Conservation (phyloP, 2,888 invertebrate genomes). For the Blomia tropicalis region DNA sequence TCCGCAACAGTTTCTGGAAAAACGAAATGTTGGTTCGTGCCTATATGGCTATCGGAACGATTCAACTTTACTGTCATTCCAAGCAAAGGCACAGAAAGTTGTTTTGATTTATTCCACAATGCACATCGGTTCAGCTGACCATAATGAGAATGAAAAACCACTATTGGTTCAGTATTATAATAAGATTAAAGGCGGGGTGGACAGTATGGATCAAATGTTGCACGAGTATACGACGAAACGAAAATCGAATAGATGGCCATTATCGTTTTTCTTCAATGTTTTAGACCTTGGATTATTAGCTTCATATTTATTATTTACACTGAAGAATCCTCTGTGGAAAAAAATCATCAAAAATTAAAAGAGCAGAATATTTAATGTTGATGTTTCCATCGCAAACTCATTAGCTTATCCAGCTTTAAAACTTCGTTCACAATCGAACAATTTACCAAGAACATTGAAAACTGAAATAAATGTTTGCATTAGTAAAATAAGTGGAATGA, state of each 20-base stretch:
- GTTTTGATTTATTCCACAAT: not conserved
- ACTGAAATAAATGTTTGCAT: too few relatives aligned
- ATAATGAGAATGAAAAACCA: not conserved
- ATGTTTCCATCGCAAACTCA: too few relatives aligned
- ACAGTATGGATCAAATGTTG: not conserved
- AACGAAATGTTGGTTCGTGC: not conserved
- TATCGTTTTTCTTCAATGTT: not conserved
- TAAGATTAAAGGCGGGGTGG: not conserved
- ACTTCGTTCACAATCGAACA: too few relatives aligned
- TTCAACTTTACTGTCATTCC: not conserved
- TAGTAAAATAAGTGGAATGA: too few relatives aligned
- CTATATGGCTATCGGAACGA: not conserved
- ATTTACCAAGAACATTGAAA: too few relatives aligned
- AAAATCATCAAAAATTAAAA: too few relatives aligned
- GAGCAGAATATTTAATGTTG: too few relatives aligned
- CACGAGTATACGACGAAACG: not conserved
- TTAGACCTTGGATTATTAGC: not conserved
- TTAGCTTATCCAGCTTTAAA: too few relatives aligned
- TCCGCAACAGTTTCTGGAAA: not conserved
- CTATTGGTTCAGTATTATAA: not conserved
- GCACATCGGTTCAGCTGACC: not conserved
- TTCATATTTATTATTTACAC: not conserved
- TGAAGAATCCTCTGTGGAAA: not conserved
- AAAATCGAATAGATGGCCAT: not conserved
- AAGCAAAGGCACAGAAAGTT: not conserved